Evolutionary conservation across 2,797 vertebrate genomes (phyloP), one percentile per base, ranked within the genome.

Genomic region (Coreius guichenoti): DNA sequence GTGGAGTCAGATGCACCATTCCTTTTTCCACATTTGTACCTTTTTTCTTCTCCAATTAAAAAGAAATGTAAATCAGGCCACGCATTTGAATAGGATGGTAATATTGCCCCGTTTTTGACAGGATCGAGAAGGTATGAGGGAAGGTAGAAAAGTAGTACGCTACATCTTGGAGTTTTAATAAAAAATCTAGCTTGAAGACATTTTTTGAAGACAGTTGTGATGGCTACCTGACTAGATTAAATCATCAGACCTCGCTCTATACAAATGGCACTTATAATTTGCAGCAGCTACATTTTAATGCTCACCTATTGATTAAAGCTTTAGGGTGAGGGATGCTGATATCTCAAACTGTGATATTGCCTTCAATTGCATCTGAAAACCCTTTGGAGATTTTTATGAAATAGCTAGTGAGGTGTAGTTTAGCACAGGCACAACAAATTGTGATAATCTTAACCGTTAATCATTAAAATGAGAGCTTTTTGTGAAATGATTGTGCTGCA

Each of bases 31-130:
- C 33, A 54, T 58, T 21, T 74, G 9, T 58, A 14, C 29, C 12
- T 19, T 75, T 78, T 70, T 70, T 78, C 45, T 80, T 75, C 73
- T 67, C 68, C 81, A 81, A 81, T 84, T 86, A 81, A 84, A 65
- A 21, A 33, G 23, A 51, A 70, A 81, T 84, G 67, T 56, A 83
- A 83, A 86, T 86, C 49, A 81, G 65, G 29, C 58, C 56, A 75
- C 1, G 3, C 65, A 84, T 79, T 86, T 84, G 78, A 74, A 86
- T 70, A 39, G 23, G 23, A 76, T 61, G 56, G 77, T 70, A 70
- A 86, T 67, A 86, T n/a, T 79, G 69, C 67, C 47, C 77, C 14
- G 65, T 49, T 85, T 45, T n/a, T 83, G 29, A 21, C 61, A 83
- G 81, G 26, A 69, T 70, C 8, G 65, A 82, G 43, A 29, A 74